Evolutionary conservation across 2,113 vertebrate species (phyloP).

Genomic region (Campylomormyrus numenius): DNA sequence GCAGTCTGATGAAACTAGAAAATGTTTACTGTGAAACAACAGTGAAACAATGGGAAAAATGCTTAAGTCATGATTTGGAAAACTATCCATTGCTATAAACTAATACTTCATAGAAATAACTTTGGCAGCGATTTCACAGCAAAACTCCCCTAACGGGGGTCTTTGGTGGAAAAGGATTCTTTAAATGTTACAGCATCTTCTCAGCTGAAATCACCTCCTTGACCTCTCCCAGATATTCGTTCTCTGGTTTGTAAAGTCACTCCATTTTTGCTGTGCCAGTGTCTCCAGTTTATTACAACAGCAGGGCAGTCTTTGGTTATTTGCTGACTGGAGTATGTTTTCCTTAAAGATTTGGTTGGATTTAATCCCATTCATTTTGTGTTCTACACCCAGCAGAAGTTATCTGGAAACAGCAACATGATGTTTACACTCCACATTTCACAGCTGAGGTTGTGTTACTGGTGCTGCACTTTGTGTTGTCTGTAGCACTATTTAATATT

Average conservation of each 20-base stretch:
- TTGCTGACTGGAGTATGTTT: not conserved
- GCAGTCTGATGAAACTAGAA: not conserved
- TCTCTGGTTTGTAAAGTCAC: not conserved
- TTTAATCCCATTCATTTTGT: not conserved
- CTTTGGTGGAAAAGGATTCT: slow-evolving; percentile 4
- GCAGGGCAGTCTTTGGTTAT: not conserved
- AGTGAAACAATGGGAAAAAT: not conserved
- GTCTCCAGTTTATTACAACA: not conserved
- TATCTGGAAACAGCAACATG: no score
- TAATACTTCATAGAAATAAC: not conserved
- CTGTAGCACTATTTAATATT: not conserved
- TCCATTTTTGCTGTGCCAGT: not conserved
- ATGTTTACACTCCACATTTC: not conserved
- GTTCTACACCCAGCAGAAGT: not conserved
- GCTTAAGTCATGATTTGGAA: not conserved
- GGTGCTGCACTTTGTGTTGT: not conserved
- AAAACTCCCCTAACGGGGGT: not conserved
- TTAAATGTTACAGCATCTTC: not conserved
- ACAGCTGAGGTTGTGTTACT: not conserved
- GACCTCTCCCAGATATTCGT: not conserved
- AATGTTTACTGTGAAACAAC: not conserved
- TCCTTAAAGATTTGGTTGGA: not conserved
- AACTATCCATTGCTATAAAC: not conserved
- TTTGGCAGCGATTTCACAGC: slow-evolving; percentile 1
- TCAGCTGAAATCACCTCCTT: not conserved